phyloP scores from a whole-genome alignment of 2,113 vertebrate species.

The Sander vitreus region DNA sequence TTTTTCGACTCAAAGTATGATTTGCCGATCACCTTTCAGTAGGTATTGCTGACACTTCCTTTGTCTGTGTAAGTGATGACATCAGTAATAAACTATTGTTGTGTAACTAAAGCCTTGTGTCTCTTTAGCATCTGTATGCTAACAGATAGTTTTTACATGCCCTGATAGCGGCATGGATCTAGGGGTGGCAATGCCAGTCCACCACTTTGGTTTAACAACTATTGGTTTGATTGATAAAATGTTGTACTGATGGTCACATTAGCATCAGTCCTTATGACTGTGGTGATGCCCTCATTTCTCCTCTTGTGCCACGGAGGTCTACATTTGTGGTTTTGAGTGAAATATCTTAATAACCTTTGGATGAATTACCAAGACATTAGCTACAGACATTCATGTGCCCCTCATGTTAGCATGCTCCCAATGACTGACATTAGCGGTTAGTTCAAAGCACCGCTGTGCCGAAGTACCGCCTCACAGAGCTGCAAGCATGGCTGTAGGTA shows the following conservation, averaged over 20 bases:
- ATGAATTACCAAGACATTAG: background rate
- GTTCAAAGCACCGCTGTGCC: background rate
- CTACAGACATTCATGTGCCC: background rate
- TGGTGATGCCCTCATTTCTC: no score
- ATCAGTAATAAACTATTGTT: constrained; percentile 82
- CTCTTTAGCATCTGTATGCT: constrained; percentile 2
- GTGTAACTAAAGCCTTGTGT: constrained; percentile 68
- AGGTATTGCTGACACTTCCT: constrained; percentile 69
- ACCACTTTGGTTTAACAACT: background rate
- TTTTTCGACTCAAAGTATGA: constrained; percentile 43
- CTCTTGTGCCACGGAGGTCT: background rate
- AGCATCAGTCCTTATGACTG: no score
- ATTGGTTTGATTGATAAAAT: background rate
- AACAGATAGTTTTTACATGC: no score
- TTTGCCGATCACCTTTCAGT: constrained; percentile 58
- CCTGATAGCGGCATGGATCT: background rate
- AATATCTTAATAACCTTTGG: background rate
- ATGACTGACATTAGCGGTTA: background rate
- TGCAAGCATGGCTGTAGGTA: background rate
- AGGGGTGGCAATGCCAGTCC: background rate
- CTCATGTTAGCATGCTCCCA: background rate
- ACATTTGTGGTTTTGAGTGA: background rate
- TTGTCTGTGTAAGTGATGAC: constrained; percentile 79
- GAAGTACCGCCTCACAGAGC: background rate
- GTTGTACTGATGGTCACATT: background rate